Conservation (phyloP, 37 sponge, comb jelly and placozoan species). For the Chondrosia reniformis region DNA sequence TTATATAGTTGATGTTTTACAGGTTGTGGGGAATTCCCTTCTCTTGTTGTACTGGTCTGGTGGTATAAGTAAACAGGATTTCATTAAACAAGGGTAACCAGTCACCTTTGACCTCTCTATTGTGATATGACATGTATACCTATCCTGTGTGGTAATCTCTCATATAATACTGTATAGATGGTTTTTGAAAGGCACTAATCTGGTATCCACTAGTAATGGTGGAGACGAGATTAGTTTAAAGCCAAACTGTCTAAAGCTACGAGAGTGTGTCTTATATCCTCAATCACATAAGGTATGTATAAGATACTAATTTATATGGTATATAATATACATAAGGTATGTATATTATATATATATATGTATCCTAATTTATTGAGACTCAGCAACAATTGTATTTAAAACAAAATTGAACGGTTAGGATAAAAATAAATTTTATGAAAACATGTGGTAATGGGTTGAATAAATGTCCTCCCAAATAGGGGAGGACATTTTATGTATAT, state of each 20-base stretch:
- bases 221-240: too few species aligned
- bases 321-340: not conserved
- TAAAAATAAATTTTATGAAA: too few species aligned
- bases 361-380: not conserved
- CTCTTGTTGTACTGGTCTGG: not conserved
- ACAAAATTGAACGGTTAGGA: too few species aligned
- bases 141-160: too few species aligned
- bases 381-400: not conserved
- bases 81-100: too few species aligned
- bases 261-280: slow-evolving; percentile 8
- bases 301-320: not conserved
- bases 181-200: too few species aligned
- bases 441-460: too few species aligned
- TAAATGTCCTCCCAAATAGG: not conserved
- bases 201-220: too few species aligned
- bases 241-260: not conserved
- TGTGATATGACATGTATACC: too few species aligned
- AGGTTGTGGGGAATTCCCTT: not conserved
- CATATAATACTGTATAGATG: too few species aligned
- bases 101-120: too few species aligned
- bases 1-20: not conserved
- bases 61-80: too few species aligned
- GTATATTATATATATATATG: not conserved
- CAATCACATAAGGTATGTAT: not conserved
- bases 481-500: not conserved